Percentiles rank a stretch among this genome's conserved stretches.
phyloP scores from a whole-genome alignment of 1,140 invertebrate genomes.

The Nixonia krombeini region DNA sequence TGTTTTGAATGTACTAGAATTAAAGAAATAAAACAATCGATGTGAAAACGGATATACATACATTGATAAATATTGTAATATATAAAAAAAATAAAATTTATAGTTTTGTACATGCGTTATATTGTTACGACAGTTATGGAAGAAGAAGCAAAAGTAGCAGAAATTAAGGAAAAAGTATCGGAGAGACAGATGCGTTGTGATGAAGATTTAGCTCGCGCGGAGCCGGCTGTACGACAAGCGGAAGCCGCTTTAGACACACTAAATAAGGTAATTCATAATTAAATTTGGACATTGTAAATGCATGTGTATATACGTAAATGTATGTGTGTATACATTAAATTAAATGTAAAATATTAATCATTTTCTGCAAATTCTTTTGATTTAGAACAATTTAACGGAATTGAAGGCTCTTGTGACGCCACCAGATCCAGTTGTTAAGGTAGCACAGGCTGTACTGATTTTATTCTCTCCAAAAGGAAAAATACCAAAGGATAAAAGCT shows the following conservation, averaged over 20 bases:
- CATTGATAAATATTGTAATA: too few relatives aligned
- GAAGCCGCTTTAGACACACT: slow-evolving; percentile 92
- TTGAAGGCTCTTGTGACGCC: slow-evolving; percentile 93
- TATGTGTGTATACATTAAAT: too few relatives aligned
- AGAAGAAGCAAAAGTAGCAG: slow-evolving; percentile 91
- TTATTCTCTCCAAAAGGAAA: slow-evolving; percentile 88
- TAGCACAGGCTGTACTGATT: slow-evolving; percentile 89
- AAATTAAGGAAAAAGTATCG: slow-evolving; percentile 89
- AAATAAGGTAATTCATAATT: slow-evolving; percentile 90
- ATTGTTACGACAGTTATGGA: slow-evolving; percentile 74
- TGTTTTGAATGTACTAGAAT: too few relatives aligned
- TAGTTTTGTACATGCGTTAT: too few relatives aligned
- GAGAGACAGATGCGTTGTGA: slow-evolving; percentile 90
- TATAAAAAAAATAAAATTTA: not conserved
- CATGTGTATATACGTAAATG: too few relatives aligned
- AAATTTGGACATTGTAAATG: not conserved
- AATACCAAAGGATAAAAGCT: slow-evolving; percentile 92
- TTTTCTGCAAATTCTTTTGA: slow-evolving; percentile 22
- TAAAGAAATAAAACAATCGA: too few relatives aligned
- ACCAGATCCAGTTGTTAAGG: slow-evolving; percentile 86
- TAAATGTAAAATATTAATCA: too few relatives aligned
- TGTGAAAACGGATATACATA: too few relatives aligned
- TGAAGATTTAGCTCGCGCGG: slow-evolving; percentile 90
- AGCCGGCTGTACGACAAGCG: slow-evolving; percentile 90
- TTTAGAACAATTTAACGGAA: slow-evolving; percentile 88